Percentiles rank a stretch among this genome's conserved stretches.
phyloP scores from a whole-genome alignment of 2,888 invertebrate species.

The Calephelis perditalis region DNA sequence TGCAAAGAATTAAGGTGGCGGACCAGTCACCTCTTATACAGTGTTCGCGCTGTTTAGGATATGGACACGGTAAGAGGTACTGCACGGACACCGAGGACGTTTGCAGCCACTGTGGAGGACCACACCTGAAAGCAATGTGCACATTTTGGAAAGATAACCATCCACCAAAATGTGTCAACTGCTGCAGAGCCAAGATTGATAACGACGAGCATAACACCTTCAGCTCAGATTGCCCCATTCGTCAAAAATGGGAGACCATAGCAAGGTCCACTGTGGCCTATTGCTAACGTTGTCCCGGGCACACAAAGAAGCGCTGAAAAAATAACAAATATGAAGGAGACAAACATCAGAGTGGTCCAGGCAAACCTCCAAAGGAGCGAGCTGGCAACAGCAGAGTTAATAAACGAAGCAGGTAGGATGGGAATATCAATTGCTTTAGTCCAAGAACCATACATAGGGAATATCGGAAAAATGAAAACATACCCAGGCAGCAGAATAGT shows the following conservation, averaged over 20 bases:
- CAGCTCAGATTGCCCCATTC: conserved; percentile 18
- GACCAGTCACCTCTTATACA: conserved; percentile 24
- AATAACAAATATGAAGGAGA: background rate
- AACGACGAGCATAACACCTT: conserved; percentile 22
- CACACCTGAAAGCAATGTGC: conserved; percentile 20
- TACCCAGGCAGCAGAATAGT: background rate
- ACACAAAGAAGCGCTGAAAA: background rate
- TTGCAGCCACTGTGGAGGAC: conserved; percentile 28
- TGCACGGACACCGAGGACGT: conserved; percentile 21
- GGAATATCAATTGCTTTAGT: background rate
- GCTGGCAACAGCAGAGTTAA: background rate
- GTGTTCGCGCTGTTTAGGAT: conserved; percentile 27
- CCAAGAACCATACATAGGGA: conserved; percentile 4
- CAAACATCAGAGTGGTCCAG: background rate
- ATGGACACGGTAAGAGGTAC: conserved; percentile 21
- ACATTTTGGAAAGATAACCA: conserved; percentile 2
- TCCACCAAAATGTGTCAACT: conserved; percentile 19
- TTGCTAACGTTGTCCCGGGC: conserved; percentile 19
- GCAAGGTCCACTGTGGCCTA: conserved; percentile 23
- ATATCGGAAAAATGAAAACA: background rate
- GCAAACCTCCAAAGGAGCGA: background rate
- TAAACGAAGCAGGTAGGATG: background rate
- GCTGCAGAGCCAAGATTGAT: conserved; percentile 14
- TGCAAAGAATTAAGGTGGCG: conserved; percentile 7
- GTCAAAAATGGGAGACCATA: conserved; percentile 21